These are phyloP conservation scores for Boloria euphrosyne DNA, from an alignment of 2,888 invertebrate genomes.

Conservation along the genomic window DNA sequence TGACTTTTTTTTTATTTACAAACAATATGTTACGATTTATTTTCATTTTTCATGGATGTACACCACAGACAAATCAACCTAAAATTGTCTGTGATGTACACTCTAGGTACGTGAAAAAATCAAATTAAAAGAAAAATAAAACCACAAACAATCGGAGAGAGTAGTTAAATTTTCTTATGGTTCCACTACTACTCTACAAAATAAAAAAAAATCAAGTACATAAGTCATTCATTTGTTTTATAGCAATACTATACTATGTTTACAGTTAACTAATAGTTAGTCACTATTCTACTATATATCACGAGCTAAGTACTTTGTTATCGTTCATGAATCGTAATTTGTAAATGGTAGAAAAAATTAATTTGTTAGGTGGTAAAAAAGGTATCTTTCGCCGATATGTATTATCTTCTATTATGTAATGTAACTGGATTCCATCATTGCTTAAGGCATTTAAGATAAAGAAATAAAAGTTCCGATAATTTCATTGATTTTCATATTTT, in stretches of 20 bases:
- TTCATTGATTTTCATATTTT: not conserved
- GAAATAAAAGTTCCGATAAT: not conserved
- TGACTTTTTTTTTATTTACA: too few relatives aligned
- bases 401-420: conserved; percentile 64
- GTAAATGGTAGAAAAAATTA: conserved; percentile 60
- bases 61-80: too few relatives aligned
- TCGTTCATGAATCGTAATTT: conserved; percentile 45
- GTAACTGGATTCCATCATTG: conserved; percentile 74
- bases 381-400: conserved; percentile 42
- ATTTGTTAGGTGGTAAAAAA: conserved; percentile 59
- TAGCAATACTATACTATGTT: not conserved
- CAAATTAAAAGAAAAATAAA: too few relatives aligned
- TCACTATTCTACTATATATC: conserved; percentile 15
- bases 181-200: too few relatives aligned
- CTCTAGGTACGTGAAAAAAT: too few relatives aligned
- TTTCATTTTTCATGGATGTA: too few relatives aligned
- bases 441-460: conserved; percentile 8
- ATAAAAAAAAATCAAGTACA: not conserved
- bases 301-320: conserved; percentile 53
- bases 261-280: conserved; percentile 8
- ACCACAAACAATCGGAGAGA: too few relatives aligned
- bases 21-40: too few relatives aligned
- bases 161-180: too few relatives aligned
- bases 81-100: too few relatives aligned
- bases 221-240: not conserved